Percentiles rank a stretch among this genome's conserved stretches.
These are phyloP conservation scores for Actinernus sp. DNA, from an alignment of 92 coral and sea anemone species.

Conservation along the genomic window DNA sequence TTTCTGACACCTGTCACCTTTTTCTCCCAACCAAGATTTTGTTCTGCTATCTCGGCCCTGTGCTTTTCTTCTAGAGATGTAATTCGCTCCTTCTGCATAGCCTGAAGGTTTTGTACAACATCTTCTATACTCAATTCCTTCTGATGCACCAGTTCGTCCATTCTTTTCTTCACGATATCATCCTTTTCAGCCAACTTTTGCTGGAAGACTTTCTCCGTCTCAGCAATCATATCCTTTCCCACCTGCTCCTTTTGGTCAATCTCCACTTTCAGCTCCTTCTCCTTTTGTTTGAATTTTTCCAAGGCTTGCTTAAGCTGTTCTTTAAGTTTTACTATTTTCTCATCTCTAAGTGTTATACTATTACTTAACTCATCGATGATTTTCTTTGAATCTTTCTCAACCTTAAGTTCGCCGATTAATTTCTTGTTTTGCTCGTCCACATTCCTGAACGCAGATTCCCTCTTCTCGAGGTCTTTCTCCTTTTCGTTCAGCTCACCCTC, in stretches of 20 bases:
- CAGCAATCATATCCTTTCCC: slow-evolving; percentile 41
- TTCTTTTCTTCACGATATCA: slow-evolving; percentile 62
- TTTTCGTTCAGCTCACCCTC: slow-evolving; percentile 55
- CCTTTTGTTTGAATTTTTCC: slow-evolving; percentile 46
- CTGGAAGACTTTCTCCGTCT: slow-evolving; percentile 63
- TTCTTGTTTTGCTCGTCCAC: slow-evolving; percentile 39
- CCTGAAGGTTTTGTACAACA: slow-evolving; percentile 73
- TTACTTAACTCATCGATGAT: slow-evolving; percentile 73
- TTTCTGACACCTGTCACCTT: slow-evolving; percentile 84
- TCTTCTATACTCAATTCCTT: slow-evolving; percentile 88
- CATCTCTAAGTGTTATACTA: slow-evolving; percentile 77
- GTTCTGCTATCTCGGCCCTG: slow-evolving; percentile 83
- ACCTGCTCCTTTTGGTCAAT: slow-evolving; percentile 50
- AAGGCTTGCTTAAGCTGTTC: slow-evolving; percentile 62
- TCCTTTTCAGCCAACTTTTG: slow-evolving; percentile 79
- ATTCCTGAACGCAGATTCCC: slow-evolving; percentile 28
- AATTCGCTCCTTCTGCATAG: slow-evolving; percentile 81
- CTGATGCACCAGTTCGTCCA: slow-evolving; percentile 80
- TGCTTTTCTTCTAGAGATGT: slow-evolving; percentile 82
- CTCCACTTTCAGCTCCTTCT: slow-evolving; percentile 62
- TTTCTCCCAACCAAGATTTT: slow-evolving; percentile 90
- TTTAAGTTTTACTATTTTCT: slow-evolving; percentile 73
- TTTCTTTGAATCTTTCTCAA: slow-evolving; percentile 49
- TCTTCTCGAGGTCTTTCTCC: slow-evolving; percentile 59
- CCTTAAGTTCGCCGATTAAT: slow-evolving; percentile 30